Percentiles rank a stretch among this genome's conserved stretches.
phyloP scores from a whole-genome alignment of 2,888 invertebrate genomes.

The Meteorus cinctellus region DNA sequence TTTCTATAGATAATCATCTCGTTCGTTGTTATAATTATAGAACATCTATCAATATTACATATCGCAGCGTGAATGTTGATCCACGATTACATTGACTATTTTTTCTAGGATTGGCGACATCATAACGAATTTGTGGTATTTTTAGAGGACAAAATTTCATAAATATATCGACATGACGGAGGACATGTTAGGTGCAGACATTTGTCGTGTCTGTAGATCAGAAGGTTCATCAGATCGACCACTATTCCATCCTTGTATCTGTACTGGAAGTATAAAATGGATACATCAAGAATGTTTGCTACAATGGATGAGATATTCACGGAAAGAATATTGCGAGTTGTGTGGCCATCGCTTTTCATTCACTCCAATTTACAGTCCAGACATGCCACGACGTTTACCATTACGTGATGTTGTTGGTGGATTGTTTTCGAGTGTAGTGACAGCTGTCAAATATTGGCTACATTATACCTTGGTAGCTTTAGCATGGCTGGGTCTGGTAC shows the following conservation, averaged over 20 bases:
- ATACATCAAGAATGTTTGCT: constrained; percentile 99
- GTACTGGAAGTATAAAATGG: constrained; percentile 99
- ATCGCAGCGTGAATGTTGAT: background rate
- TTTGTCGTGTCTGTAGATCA: constrained; percentile 98
- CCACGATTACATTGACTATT: background rate
- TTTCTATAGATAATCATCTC: background rate
- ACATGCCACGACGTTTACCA: constrained; percentile 98
- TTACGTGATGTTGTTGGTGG: constrained; percentile 94
- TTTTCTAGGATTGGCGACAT: constrained; percentile 25
- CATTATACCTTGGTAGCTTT: constrained; percentile 97
- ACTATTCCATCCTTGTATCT: constrained; percentile 98
- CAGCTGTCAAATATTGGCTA: constrained; percentile 96
- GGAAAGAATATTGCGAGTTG: constrained; percentile 98
- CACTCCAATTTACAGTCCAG: constrained; percentile 99
- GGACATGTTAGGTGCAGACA: constrained; percentile 84
- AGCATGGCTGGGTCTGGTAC: constrained; percentile 98
- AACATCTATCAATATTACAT: background rate
- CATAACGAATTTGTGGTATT: constrained; percentile 26
- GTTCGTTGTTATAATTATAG: background rate
- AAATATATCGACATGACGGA: constrained; percentile 71
- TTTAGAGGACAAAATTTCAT: constrained; percentile 29
- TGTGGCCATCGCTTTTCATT: constrained; percentile 98
- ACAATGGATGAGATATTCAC: constrained; percentile 99
- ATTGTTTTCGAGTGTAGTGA: constrained; percentile 88
- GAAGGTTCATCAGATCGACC: constrained; percentile 94